Evolutionary conservation across 2,113 vertebrate genomes (phyloP).

Genomic region (Atherinomorus stipes): DNA sequence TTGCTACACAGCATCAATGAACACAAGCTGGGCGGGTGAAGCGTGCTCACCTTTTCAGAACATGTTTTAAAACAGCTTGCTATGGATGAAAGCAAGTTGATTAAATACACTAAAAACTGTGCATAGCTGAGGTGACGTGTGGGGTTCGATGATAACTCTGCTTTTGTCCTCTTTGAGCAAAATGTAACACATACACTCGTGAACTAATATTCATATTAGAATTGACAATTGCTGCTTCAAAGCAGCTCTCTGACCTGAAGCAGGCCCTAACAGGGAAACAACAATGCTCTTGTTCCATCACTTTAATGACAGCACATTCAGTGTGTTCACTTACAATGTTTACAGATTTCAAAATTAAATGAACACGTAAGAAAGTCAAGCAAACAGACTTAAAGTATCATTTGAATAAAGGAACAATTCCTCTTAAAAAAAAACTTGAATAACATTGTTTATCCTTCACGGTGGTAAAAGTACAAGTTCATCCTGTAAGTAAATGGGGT

Average conservation of each 20-base stretch:
- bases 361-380: constrained; percentile 6
- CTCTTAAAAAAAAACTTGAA: neutral
- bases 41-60: too few species aligned
- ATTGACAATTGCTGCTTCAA: neutral
- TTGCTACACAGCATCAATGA: too few species aligned
- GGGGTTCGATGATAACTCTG: too few species aligned
- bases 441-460: constrained; percentile 5
- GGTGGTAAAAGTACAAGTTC: constrained; percentile 7
- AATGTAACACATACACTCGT: too few species aligned
- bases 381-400: constrained; percentile 7
- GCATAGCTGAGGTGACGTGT: too few species aligned
- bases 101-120: neutral
- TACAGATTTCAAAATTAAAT: neutral
- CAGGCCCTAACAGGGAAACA: too few species aligned
- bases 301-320: too few species aligned
- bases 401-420: neutral
- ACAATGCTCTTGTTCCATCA: too few species aligned
- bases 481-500: constrained; percentile 32
- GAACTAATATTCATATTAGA: neutral
- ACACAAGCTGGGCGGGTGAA: too few species aligned
- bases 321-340: neutral
- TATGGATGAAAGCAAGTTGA: neutral
- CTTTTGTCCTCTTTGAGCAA: too few species aligned
- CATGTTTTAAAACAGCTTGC: too few species aligned
- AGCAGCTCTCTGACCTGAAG: too few species aligned